Conservation (phyloP, 2,797 vertebrate species). For the Podargus strigoides region DNA sequence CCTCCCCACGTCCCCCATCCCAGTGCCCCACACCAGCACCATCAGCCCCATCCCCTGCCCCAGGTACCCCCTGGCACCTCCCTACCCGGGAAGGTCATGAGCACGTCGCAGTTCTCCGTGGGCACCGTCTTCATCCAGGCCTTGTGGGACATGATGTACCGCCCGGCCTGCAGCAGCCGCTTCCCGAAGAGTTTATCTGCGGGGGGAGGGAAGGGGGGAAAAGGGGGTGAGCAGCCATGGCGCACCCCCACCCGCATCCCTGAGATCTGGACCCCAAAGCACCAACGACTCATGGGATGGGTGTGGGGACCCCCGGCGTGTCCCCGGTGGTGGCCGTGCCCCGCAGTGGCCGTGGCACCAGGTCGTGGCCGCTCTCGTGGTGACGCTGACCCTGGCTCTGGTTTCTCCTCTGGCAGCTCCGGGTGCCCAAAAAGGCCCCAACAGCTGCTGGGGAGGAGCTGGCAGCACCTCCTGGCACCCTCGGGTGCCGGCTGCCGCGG, state of each 20-base stretch:
- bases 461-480: not conserved
- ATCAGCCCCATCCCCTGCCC: not conserved
- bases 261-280: rapidly evolving
- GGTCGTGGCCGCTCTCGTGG: not conserved
- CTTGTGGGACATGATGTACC: slow-evolving; percentile 98
- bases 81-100: slow-evolving; percentile 94
- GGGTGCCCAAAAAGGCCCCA: not conserved
- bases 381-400: not conserved
- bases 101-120: slow-evolving; percentile 96
- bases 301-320: not conserved
- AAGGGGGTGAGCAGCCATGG: not conserved
- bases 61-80: rapidly evolving
- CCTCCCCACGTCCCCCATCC: no score
- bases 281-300: not conserved
- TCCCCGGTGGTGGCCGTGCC: not conserved
- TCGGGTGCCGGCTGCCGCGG: not conserved
- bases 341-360: not conserved
- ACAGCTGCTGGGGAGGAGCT: slow-evolving; percentile 12
- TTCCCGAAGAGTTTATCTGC: slow-evolving; percentile 95
- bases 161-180: slow-evolving; percentile 91
- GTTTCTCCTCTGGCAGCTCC: not conserved
- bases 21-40: rapidly evolving
- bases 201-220: no score
- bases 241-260: not conserved
- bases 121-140: slow-evolving; percentile 99